Conservation (phyloP, 2,113 vertebrate genomes). For the Bubalus kerabau region DNA sequence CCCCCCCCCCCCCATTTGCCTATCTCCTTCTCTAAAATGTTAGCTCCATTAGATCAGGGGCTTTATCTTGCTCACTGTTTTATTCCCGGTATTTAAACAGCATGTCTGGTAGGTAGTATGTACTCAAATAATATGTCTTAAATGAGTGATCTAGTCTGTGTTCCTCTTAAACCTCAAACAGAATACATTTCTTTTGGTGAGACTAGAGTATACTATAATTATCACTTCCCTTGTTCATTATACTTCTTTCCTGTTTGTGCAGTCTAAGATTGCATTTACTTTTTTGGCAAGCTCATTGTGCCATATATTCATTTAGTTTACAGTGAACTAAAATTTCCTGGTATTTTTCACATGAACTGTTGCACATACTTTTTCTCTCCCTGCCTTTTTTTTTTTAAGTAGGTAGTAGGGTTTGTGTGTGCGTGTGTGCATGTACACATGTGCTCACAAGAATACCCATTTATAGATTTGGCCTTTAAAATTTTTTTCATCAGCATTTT, state of each 20-base stretch:
- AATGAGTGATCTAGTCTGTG: neutral
- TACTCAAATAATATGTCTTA: neutral
- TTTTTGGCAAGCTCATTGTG: neutral
- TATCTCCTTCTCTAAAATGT: neutral
- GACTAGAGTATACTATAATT: neutral
- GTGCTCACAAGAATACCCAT: neutral
- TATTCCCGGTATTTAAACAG: neutral
- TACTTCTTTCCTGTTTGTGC: neutral
- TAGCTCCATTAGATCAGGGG: neutral
- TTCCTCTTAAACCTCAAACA: neutral
- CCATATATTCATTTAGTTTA: neutral
- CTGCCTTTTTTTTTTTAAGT: neutral
- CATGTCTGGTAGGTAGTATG: neutral
- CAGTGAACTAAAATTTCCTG: neutral
- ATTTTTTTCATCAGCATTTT: neutral
- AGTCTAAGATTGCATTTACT: neutral
- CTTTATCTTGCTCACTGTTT: neutral
- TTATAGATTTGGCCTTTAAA: neutral
- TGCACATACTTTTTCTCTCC: neutral
- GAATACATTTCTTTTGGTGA: neutral
- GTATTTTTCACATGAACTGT: neutral
- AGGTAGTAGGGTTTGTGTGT: neutral
- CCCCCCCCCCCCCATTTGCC: fast-evolving
- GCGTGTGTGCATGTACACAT: neutral
- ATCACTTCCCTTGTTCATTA: neutral